These are phyloP conservation scores for Drosophila melanica DNA, from an alignment of 1,140 invertebrate species.

Conservation along the genomic window DNA sequence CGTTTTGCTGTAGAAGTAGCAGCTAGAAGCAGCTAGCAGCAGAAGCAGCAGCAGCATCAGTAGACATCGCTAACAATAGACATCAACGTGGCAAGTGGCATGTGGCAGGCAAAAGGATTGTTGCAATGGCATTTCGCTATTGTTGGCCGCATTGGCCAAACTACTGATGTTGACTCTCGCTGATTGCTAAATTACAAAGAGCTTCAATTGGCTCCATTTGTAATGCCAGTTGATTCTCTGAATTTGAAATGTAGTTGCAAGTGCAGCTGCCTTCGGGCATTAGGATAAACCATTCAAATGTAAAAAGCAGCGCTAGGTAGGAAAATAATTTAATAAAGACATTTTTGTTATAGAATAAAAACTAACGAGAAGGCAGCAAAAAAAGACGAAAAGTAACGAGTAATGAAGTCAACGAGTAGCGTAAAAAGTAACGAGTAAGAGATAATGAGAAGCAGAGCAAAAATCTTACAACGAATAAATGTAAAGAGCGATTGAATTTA, in stretches of 20 bases:
- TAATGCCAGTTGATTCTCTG: slow-evolving; percentile 23
- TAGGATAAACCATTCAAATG: not conserved
- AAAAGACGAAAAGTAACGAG: not conserved
- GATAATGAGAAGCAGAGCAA: too few relatives aligned
- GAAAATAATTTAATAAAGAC: not conserved
- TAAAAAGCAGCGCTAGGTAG: not conserved
- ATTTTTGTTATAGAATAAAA: not conserved
- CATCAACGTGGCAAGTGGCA: slow-evolving; percentile 26
- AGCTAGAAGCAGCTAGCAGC: not conserved
- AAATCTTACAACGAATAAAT: too few relatives aligned
- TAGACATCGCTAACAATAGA: slow-evolving; percentile 32
- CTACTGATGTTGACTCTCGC: slow-evolving; percentile 18
- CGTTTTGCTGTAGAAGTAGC: slow-evolving; percentile 28
- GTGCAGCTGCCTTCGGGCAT: not conserved
- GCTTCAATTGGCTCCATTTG: slow-evolving; percentile 17
- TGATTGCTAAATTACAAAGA: slow-evolving; percentile 27
- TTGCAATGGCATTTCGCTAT: slow-evolving; percentile 22
- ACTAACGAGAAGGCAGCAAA: not conserved
- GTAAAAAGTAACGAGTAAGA: too few relatives aligned
- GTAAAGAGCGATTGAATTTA: too few relatives aligned
- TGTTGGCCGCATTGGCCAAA: slow-evolving; percentile 16
- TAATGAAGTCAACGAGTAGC: not conserved
- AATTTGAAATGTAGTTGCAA: slow-evolving; percentile 7
- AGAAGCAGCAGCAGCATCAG: not conserved
- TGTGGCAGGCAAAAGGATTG: slow-evolving; percentile 32